A percentile compares a stretch with the other conserved stretches of the same genome.
phyloP scores from a whole-genome alignment of 2,888 invertebrate species.

The Calameuta pallipes region DNA sequence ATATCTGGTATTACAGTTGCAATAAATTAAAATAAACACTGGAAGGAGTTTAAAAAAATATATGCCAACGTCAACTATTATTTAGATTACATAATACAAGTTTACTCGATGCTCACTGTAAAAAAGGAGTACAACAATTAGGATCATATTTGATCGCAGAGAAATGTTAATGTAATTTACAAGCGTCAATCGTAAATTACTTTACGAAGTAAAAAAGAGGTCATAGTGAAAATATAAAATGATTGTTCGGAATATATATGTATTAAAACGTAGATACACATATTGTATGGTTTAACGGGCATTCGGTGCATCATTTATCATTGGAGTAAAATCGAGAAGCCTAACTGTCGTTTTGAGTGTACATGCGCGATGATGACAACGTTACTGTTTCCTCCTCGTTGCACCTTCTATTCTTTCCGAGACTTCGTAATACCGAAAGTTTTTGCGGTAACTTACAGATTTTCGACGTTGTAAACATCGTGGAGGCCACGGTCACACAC shows the following conservation, averaged over 20 bases:
- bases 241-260: no score
- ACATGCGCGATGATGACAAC: not conserved
- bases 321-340: not conserved
- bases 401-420: constrained; percentile 14
- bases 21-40: not conserved
- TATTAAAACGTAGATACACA: not conserved
- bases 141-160: not conserved
- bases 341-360: not conserved
- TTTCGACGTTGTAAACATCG: constrained; percentile 31
- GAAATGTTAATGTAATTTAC: not conserved
- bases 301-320: not conserved
- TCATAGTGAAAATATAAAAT: not conserved
- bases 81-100: not conserved
- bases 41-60: not conserved
- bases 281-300: not conserved
- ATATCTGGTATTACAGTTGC: not conserved
- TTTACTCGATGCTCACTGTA: not conserved
- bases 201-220: not conserved
- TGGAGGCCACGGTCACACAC: constrained; percentile 49
- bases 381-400: not conserved
- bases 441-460: constrained; percentile 41
- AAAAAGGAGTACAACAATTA: not conserved
- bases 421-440: constrained; percentile 5
- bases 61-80: not conserved
- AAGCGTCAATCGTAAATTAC: not conserved